Evolutionary conservation across 2,797 vertebrate species (phyloP), one percentile per base, ranked within the genome.

Genomic region (Emys orbicularis): DNA sequence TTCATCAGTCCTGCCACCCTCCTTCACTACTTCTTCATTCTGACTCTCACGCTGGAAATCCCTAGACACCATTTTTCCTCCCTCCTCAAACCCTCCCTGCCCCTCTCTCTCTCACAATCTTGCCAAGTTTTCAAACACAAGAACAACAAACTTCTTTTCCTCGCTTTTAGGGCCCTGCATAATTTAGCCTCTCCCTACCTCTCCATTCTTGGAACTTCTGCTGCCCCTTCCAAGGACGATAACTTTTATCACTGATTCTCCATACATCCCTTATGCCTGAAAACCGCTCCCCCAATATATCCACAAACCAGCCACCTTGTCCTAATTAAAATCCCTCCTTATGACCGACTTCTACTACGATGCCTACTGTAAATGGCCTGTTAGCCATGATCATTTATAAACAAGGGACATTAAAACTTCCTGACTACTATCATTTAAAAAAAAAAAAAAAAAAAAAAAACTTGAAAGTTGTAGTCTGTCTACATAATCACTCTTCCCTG

Each of bases 271-370:
- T 89, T 50, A 0, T 89, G 93, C 92, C 90, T 89, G 80, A 81
- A 94, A 96, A 95, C 76, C 76, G 90, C 86, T 83, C 90, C 81
- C 52, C 84, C 89, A 89, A 87, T 5, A 0, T 50, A 80, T 53
- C 52, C 21, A 86, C 86, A 88, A 94, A 47, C 52, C 90, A 89
- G 49, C 0, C 1, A 76, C 81, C 92, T 89, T 59, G 37, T 81
- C 83, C 95, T 4, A 0, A 3, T 83, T 87, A 34, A 74, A 34
- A 41, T 79, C 80, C 31, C 84, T 79, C 50, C 50, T 65, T 37
- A 82, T 59, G 89, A 23, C 4, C 88, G 34, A 83, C 3, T 1
- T 91, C 81, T 86, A 91, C 72, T 44, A 25, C 80, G 88, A 82
- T 90, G 52, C 34, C 54, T 68, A 82, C 11, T 77, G 31, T 47